A percentile compares a stretch with the other conserved stretches of the same genome.
phyloP scores from a whole-genome alignment of 2,888 invertebrate genomes.

The Drosophila limbata region DNA sequence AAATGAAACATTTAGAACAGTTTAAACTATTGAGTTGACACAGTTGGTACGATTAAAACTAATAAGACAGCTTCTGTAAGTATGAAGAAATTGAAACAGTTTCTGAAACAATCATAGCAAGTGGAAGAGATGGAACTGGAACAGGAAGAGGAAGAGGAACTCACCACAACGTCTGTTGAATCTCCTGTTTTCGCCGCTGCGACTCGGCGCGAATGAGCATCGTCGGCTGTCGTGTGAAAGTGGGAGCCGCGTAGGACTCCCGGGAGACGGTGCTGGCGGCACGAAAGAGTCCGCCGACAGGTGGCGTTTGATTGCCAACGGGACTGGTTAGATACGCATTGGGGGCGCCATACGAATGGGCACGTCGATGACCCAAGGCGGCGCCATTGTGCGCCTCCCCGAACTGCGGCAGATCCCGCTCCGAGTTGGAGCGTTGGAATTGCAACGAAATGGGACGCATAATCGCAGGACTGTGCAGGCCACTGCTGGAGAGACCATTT shows the following conservation, averaged over 20 bases:
- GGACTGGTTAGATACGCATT: conserved; percentile 72
- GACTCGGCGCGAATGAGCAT: conserved; percentile 83
- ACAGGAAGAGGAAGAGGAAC: conserved; percentile 17
- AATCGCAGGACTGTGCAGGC: conserved; percentile 39
- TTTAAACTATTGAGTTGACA: no score
- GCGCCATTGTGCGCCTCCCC: conserved; percentile 34
- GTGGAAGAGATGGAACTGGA: neutral
- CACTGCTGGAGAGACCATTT: conserved; percentile 28
- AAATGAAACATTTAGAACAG: no score
- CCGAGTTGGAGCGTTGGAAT: conserved; percentile 84
- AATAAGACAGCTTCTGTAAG: neutral
- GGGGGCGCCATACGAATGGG: conserved; percentile 84
- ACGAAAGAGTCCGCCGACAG: conserved; percentile 63
- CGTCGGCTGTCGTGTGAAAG: conserved; percentile 82
- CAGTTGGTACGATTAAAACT: neutral
- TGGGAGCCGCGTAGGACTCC: conserved; percentile 84
- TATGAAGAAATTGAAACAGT: neutral
- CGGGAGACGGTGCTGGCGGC: conserved; percentile 78
- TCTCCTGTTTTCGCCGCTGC: conserved; percentile 80
- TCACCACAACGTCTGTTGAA: conserved; percentile 82
- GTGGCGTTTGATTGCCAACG: conserved; percentile 48
- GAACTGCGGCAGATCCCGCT: conserved; percentile 80
- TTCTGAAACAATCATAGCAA: neutral
- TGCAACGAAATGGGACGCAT: conserved; percentile 78
- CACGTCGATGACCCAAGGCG: conserved; percentile 80